These are phyloP conservation scores for Hemiscyllium ocellatum DNA, from an alignment of 2,113 vertebrate genomes.

Conservation along the genomic window DNA sequence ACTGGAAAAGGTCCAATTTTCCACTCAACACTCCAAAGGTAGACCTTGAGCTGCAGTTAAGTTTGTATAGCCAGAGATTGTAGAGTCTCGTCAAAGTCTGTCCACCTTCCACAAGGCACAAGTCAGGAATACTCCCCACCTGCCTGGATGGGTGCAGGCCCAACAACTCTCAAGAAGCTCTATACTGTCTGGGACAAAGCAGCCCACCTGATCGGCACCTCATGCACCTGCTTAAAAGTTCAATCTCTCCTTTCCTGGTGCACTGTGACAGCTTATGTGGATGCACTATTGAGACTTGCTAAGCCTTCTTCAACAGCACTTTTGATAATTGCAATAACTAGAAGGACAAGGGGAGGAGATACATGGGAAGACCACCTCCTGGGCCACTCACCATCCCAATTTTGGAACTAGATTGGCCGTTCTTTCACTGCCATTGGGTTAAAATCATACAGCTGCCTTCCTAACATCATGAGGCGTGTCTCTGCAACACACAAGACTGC, in stretches of 20 bases:
- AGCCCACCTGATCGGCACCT: background rate
- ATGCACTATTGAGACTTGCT: too few relatives aligned
- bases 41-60: background rate
- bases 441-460: background rate
- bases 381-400: background rate
- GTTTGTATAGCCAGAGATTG: too few relatives aligned
- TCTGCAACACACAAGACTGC: background rate
- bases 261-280: background rate
- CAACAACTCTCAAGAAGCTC: too few relatives aligned
- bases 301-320: too few relatives aligned
- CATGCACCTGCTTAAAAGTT: background rate
- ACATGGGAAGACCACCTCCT: background rate
- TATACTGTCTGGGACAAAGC: background rate
- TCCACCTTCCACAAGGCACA: background rate
- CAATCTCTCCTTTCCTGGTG: background rate
- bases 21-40: background rate
- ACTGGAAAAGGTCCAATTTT: too few relatives aligned
- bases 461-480: too few relatives aligned
- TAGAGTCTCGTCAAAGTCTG: background rate
- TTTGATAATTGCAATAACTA: background rate
- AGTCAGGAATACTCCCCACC: background rate
- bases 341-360: background rate
- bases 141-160: background rate
- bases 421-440: background rate
- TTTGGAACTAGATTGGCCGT: background rate